Conservation (phyloP, 1,140 invertebrate genomes). For the Bombyx mori region DNA sequence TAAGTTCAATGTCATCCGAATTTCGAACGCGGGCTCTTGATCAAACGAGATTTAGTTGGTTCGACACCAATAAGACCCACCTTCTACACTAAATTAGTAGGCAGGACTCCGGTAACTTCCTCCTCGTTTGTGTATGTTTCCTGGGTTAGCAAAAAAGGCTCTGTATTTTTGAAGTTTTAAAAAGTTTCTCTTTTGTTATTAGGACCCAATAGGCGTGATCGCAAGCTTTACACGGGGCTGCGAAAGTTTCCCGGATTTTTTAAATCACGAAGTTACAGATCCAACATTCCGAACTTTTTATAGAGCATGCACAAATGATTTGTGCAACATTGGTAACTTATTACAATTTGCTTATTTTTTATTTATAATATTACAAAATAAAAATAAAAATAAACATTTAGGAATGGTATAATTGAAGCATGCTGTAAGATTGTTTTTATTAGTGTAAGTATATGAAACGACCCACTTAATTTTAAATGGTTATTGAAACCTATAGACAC, state of each 20-base stretch:
- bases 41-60: too few species aligned
- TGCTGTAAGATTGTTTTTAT: too few species aligned
- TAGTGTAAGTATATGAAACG: too few species aligned
- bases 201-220: conserved; percentile 64
- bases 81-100: too few species aligned
- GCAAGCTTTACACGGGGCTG: conserved; percentile 66
- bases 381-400: too few species aligned
- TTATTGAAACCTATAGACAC: too few species aligned
- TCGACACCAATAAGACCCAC: too few species aligned
- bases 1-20: too few species aligned
- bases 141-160: not conserved
- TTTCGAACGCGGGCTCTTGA: too few species aligned
- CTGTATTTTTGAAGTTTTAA: not conserved
- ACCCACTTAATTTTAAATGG: not conserved
- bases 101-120: not conserved
- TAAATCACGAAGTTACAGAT: conserved; percentile 65
- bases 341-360: too few species aligned
- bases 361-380: too few species aligned
- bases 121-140: not conserved
- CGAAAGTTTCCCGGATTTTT: conserved; percentile 51
- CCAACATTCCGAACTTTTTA: conserved; percentile 61
- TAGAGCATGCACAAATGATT: conserved; percentile 60
- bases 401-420: too few species aligned
- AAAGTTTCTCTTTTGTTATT: not conserved
- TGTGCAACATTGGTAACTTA: conserved; percentile 67